Evolutionary conservation across 2,888 invertebrate species (phyloP).

Genomic region (Drosophila suboccidentalis): DNA sequence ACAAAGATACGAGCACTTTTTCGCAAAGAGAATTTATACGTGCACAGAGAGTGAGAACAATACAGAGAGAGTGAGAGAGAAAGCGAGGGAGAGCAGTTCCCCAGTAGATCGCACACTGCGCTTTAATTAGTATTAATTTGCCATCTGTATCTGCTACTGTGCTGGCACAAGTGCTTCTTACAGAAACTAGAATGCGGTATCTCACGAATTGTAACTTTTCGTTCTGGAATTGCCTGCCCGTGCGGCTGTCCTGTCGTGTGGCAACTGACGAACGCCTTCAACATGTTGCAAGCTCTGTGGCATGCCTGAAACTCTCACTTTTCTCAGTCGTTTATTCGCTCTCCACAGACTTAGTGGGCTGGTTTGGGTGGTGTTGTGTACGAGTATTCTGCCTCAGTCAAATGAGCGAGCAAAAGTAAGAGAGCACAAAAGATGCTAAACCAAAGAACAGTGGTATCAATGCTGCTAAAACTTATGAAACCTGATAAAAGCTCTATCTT

Average conservation of each 20-base stretch:
- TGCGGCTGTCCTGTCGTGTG: conserved; percentile 71
- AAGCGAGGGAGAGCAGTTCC: conserved; percentile 11
- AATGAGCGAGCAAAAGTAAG: conserved; percentile 5
- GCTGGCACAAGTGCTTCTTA: conserved; percentile 36
- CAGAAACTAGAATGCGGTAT: conserved; percentile 36
- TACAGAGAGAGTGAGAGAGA: neutral
- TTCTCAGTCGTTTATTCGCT: conserved; percentile 37
- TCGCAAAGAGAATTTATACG: conserved; percentile 48
- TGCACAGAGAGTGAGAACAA: conserved; percentile 8
- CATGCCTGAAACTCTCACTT: conserved; percentile 32
- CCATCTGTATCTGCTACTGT: conserved; percentile 14
- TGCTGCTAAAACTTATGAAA: neutral
- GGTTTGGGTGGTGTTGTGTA: conserved; percentile 41
- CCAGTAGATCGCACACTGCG: conserved; percentile 57
- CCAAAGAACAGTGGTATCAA: conserved; percentile 45
- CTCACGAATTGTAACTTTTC: conserved; percentile 24
- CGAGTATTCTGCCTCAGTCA: neutral
- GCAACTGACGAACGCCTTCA: conserved; percentile 66
- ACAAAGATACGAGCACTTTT: conserved; percentile 61
- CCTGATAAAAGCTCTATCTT: neutral
- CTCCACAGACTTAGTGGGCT: conserved; percentile 37
- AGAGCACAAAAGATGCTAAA: conserved; percentile 27
- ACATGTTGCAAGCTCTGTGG: conserved; percentile 45
- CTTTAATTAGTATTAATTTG: conserved; percentile 66
- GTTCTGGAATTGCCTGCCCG: conserved; percentile 44